Percentiles rank a stretch among this genome's conserved stretches.
phyloP scores from a whole-genome alignment of 2,113 vertebrate genomes.

The Datnioides undecimradiatus region DNA sequence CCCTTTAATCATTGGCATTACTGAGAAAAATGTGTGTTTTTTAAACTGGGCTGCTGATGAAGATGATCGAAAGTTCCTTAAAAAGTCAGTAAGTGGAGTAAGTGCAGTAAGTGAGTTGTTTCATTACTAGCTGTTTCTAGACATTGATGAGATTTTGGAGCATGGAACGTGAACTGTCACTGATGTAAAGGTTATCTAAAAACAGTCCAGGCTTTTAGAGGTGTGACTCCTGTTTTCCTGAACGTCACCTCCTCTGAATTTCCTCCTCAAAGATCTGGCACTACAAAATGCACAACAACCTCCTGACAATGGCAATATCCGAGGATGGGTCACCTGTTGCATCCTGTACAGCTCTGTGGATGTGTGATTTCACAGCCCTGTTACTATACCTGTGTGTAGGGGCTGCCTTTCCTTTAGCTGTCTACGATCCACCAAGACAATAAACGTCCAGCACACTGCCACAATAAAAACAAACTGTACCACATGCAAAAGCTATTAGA shows the following conservation, averaged over 20 bases:
- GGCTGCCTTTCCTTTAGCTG: conserved; percentile 85
- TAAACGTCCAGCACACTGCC: conserved; percentile 80
- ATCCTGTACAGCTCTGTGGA: conserved; percentile 85
- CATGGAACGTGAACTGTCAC: not conserved
- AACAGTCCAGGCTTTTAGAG: not conserved
- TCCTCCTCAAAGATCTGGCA: conserved; percentile 30
- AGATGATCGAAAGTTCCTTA: not conserved
- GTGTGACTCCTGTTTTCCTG: conserved; percentile 8
- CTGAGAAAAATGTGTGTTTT: too few relatives aligned
- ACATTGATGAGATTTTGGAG: not conserved
- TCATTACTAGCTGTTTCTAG: not conserved
- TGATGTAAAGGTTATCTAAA: not conserved
- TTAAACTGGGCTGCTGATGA: not conserved
- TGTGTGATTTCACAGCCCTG: conserved; percentile 69
- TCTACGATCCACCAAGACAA: conserved; percentile 88
- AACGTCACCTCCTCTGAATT: not conserved
- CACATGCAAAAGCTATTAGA: conserved; percentile 90
- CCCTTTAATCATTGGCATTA: not conserved
- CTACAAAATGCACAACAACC: not conserved
- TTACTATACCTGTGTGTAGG: not conserved
- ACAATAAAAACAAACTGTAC: conserved; percentile 70
- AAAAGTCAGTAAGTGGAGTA: not conserved
- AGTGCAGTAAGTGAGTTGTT: not conserved
- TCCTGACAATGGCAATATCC: conserved; percentile 19
- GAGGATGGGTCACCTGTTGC: conserved; percentile 54